Conservation (phyloP, 2,888 invertebrate species). For the Hypolimnas misippus region DNA sequence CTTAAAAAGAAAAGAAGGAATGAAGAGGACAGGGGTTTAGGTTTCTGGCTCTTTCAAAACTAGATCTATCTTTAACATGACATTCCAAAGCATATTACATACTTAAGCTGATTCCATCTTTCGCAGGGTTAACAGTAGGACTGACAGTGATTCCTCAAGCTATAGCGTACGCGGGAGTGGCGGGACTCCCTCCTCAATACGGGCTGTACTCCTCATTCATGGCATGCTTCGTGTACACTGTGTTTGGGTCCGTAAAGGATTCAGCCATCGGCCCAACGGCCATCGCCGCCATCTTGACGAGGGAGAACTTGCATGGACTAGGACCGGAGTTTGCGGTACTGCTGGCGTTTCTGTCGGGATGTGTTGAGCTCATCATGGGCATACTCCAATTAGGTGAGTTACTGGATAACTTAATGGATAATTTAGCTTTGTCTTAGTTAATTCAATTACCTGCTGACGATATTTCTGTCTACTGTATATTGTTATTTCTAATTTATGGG, state of each 20-base stretch:
- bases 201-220: slow-evolving; percentile 97
- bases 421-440: background rate
- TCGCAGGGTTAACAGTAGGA: slow-evolving; percentile 86
- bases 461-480: too few relatives aligned
- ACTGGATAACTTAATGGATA: too few relatives aligned
- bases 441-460: background rate
- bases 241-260: slow-evolving; percentile 90
- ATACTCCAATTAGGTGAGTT: slow-evolving; percentile 86
- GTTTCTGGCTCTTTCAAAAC: too few relatives aligned
- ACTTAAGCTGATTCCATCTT: too few relatives aligned
- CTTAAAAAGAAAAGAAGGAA: too few relatives aligned
- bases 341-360: slow-evolving; percentile 90
- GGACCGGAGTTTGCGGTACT: slow-evolving; percentile 89
- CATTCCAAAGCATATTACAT: too few relatives aligned
- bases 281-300: slow-evolving; percentile 91
- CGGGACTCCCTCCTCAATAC: slow-evolving; percentile 89
- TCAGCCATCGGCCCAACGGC: slow-evolving; percentile 94
- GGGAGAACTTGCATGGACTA: slow-evolving; percentile 88
- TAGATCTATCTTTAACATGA: too few relatives aligned
- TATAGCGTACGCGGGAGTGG: slow-evolving; percentile 92
- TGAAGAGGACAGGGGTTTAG: too few relatives aligned
- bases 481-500: too few relatives aligned
- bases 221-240: slow-evolving; percentile 95
- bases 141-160: slow-evolving; percentile 93
- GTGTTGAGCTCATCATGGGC: slow-evolving; percentile 93